These are phyloP conservation scores for Acanthosepion lycidas DNA, from an alignment of 2,888 invertebrate species.

Conservation along the genomic window DNA sequence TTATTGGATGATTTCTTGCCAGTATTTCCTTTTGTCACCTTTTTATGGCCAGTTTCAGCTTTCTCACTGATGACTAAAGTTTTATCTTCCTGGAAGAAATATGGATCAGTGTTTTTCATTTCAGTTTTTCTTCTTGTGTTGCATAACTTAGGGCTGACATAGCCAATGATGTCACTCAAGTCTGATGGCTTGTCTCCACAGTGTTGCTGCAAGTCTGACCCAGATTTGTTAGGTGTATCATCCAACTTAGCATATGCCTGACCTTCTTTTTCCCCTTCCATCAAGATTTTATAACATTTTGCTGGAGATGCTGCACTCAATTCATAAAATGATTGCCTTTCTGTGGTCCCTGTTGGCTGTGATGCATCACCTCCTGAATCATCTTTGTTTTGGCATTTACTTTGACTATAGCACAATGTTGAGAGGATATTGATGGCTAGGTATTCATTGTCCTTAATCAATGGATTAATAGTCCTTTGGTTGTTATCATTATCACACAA, in stretches of 20 bases:
- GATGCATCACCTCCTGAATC: not conserved
- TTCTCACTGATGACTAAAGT: not conserved
- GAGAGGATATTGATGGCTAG: constrained; percentile 7
- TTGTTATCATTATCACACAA: not conserved
- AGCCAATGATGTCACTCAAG: not conserved
- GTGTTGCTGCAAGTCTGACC: not conserved
- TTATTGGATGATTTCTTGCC: not conserved
- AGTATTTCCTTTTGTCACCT: not conserved
- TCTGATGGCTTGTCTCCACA: not conserved
- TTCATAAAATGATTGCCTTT: not conserved
- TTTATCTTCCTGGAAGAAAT: not conserved
- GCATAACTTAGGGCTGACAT: not conserved
- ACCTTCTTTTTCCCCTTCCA: not conserved
- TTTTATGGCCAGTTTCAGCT: not conserved
- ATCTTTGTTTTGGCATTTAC: too few species aligned
- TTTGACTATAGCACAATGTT: constrained; percentile 34
- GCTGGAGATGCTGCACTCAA: not conserved
- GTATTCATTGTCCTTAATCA: not conserved
- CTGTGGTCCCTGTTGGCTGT: not conserved
- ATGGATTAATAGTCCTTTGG: not conserved
- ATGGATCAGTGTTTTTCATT: not conserved
- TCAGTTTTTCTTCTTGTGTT: not conserved
- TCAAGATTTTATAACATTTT: not conserved
- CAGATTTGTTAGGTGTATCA: too few species aligned
- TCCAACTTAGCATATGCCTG: not conserved